Conservation (phyloP, 2,113 vertebrate genomes). For the Mirounga angustirostris region DNA sequence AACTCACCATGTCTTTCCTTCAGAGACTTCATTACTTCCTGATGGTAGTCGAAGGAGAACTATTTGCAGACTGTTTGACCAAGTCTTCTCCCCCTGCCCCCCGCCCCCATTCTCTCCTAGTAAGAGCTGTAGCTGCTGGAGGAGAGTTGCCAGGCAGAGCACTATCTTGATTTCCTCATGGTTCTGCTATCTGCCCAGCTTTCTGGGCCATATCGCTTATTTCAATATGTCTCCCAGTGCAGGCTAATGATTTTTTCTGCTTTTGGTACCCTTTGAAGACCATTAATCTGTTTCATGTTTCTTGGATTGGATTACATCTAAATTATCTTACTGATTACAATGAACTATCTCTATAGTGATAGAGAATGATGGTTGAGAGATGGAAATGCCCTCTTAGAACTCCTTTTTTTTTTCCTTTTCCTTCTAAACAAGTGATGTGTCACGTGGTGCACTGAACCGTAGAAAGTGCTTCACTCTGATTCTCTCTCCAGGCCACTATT, state of each 20-base stretch:
- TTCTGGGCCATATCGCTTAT: not conserved
- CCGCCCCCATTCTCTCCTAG: not conserved
- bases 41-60: not conserved
- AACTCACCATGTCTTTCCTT: not conserved
- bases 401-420: not conserved
- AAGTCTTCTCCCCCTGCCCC: not conserved
- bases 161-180: not conserved
- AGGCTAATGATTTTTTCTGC: not conserved
- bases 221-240: not conserved
- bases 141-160: not conserved
- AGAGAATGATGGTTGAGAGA: not conserved
- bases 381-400: not conserved
- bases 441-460: fast-evolving
- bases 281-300: not conserved
- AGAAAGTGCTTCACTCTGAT: not conserved
- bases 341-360: not conserved
- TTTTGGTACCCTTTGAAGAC: not conserved
- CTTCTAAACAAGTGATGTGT: not conserved
- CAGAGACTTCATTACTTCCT: not conserved
- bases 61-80: not conserved
- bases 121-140: too few species aligned
- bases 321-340: not conserved
- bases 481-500: not conserved
- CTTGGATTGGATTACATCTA: not conserved
- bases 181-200: not conserved